phyloP scores from a whole-genome alignment of 2,888 invertebrate species.

The Trichogramma dendrolimi region DNA sequence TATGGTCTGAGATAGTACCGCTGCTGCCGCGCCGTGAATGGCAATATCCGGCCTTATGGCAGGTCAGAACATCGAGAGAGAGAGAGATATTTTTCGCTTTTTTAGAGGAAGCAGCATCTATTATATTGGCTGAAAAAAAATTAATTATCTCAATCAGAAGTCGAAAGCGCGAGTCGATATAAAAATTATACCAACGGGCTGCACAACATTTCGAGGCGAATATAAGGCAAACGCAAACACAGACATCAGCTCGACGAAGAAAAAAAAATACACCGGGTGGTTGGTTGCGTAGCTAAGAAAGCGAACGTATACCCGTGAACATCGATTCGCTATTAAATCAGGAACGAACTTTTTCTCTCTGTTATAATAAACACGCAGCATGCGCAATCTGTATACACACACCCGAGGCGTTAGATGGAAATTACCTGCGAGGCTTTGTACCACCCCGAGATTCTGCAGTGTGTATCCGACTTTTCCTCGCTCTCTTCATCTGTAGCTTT shows the following conservation, averaged over 20 bases:
- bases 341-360: neutral
- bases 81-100: too few species aligned
- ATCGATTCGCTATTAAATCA: constrained; percentile 27
- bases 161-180: neutral
- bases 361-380: too few species aligned
- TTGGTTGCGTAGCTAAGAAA: neutral
- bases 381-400: neutral
- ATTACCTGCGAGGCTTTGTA: constrained; percentile 20
- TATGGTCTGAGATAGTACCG: too few species aligned
- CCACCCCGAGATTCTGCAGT: too few species aligned
- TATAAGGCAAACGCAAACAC: constrained; percentile 21
- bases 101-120: too few species aligned
- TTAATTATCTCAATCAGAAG: neutral
- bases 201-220: constrained; percentile 12
- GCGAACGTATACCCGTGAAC: constrained; percentile 3
- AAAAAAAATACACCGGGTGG: constrained; percentile 3
- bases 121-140: too few species aligned
- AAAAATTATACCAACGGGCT: too few species aligned
- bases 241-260: neutral
- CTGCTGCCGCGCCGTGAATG: too few species aligned
- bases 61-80: too few species aligned
- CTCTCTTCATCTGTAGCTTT: too few species aligned
- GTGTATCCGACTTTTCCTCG: too few species aligned
- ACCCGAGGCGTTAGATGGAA: constrained; percentile 1
- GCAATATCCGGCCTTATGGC: too few species aligned